A percentile compares a stretch with the other conserved stretches of the same genome.
These are phyloP conservation scores for Aromia moschata DNA, from an alignment of 2,888 invertebrate species.

Conservation along the genomic window DNA sequence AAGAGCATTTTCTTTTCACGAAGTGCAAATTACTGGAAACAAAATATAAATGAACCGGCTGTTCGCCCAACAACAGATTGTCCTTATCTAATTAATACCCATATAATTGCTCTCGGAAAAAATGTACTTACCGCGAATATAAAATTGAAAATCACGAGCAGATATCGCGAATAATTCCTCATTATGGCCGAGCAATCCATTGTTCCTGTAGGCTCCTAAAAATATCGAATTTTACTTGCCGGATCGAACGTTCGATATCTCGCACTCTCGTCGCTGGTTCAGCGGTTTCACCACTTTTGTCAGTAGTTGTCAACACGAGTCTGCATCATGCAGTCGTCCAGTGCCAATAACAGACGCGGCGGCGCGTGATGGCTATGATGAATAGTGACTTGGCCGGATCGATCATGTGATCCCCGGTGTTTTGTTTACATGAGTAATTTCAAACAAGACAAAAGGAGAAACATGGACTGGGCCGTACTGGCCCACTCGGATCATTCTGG, in stretches of 20 bases:
- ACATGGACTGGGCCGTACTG: too few relatives aligned
- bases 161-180: slow-evolving; percentile 67
- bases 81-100: neutral
- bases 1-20: too few relatives aligned
- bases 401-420: slow-evolving; percentile 30
- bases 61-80: neutral
- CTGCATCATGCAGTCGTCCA: neutral
- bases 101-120: neutral
- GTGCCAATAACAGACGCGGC: too few relatives aligned
- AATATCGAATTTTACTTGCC: too few relatives aligned
- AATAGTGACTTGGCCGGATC: slow-evolving; percentile 24
- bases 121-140: slow-evolving; percentile 80
- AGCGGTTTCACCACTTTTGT: slow-evolving; percentile 9
- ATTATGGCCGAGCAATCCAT: slow-evolving; percentile 47
- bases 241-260: too few relatives aligned
- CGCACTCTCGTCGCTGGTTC: neutral
- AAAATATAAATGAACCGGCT: neutral
- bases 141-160: slow-evolving; percentile 85
- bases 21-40: neutral
- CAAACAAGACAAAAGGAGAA: too few relatives aligned
- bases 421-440: slow-evolving; percentile 8
- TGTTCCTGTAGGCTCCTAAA: slow-evolving; percentile 11
- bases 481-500: too few relatives aligned
- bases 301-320: slow-evolving; percentile 13
- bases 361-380: neutral